Conservation (phyloP, 1,140 invertebrate genomes). For the Pseudomyrmex gracilis region DNA sequence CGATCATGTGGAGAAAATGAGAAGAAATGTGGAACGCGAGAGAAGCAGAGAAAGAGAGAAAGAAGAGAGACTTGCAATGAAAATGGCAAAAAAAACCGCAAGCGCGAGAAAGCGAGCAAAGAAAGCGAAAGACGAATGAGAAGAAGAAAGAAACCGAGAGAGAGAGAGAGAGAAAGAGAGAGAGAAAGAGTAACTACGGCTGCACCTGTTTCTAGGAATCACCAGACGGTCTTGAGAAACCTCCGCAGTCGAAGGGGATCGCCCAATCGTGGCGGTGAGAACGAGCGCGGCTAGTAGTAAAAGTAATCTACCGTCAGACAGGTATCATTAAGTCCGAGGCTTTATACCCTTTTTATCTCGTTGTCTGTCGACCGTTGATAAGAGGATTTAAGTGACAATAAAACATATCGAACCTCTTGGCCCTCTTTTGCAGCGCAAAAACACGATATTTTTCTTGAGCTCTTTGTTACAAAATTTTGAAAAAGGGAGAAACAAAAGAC, state of each 20-base stretch:
- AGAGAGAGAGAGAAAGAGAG: not conserved
- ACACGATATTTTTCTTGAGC: conserved; percentile 25
- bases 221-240: conserved; percentile 52
- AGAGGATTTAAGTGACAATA: conserved; percentile 61
- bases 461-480: conserved; percentile 27
- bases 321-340: conserved; percentile 60
- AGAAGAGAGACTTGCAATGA: conserved; percentile 22
- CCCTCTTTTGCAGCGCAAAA: conserved; percentile 17
- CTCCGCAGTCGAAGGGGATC: conserved; percentile 44
- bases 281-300: conserved; percentile 61
- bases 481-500: not conserved
- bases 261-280: conserved; percentile 51
- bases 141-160: not conserved
- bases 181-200: conserved; percentile 25
- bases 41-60: not conserved
- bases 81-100: conserved; percentile 4
- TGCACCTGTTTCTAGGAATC: conserved; percentile 67
- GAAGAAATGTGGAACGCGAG: conserved; percentile 6
- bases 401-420: conserved; percentile 53
- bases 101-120: not conserved
- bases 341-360: conserved; percentile 59
- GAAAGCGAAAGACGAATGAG: conserved; percentile 17
- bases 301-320: conserved; percentile 63
- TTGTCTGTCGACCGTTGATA: conserved; percentile 60
- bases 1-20: conserved; percentile 21